Conservation (phyloP, 2,888 invertebrate genomes). For the Orchesellides sinensis region DNA sequence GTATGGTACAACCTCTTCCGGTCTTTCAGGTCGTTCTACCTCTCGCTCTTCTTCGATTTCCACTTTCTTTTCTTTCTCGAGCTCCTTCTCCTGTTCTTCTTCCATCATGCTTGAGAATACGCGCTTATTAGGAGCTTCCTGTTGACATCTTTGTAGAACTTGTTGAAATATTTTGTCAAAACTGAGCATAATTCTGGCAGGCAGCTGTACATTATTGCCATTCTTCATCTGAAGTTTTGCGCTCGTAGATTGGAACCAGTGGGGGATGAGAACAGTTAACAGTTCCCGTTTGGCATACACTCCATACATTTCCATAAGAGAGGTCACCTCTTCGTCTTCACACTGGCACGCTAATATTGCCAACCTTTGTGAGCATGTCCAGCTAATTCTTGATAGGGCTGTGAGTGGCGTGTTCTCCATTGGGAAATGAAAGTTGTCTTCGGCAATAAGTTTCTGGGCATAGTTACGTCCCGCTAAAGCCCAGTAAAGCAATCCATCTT, state of each 20-base stretch:
- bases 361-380: background rate
- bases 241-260: conserved; percentile 18
- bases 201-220: background rate
- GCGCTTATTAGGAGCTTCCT: conserved; percentile 6
- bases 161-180: background rate
- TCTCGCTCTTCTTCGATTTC: conserved; percentile 41
- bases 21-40: background rate
- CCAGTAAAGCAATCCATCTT: conserved; percentile 66
- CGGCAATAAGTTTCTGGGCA: conserved; percentile 50
- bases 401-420: background rate
- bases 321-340: conserved; percentile 37
- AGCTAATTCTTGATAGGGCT: background rate
- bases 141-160: background rate
- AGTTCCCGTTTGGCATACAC: background rate
- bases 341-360: conserved; percentile 28
- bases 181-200: background rate
- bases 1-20: background rate
- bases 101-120: conserved; percentile 36
- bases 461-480: conserved; percentile 50
- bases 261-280: background rate
- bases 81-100: conserved; percentile 41
- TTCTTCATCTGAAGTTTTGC: background rate
- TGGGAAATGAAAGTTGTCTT: conserved; percentile 30
- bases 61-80: conserved; percentile 17
- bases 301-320: conserved; percentile 54